Conservation (phyloP, 2,888 invertebrate genomes). For the Panzeria rudis region DNA sequence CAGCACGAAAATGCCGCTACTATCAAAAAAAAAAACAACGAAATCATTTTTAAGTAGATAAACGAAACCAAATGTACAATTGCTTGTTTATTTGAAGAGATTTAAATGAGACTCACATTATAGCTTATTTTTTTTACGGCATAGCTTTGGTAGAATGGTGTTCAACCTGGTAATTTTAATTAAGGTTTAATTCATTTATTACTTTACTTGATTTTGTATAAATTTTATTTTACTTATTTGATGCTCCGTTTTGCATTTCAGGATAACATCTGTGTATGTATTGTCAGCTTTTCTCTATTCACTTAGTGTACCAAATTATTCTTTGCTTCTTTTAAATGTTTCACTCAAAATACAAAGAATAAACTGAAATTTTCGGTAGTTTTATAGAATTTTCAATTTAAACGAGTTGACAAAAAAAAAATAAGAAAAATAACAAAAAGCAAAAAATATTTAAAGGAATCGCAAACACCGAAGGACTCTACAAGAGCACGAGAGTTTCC, state of each 20-base stretch:
- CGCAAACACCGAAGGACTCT: conserved; percentile 56
- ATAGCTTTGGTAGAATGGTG: conserved; percentile 1
- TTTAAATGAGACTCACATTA: conserved; percentile 41
- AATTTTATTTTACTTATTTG: conserved; percentile 7
- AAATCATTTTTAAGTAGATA: conserved; percentile 9
- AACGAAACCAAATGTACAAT: background rate
- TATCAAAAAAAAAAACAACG: background rate
- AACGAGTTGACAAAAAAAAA: conserved; percentile 69
- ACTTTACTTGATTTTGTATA: background rate
- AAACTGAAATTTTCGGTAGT: conserved; percentile 32
- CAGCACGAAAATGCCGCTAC: conserved; percentile 19
- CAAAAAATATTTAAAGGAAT: conserved; percentile 31
- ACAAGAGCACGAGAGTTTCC: conserved; percentile 63
- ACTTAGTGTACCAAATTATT: conserved; percentile 34
- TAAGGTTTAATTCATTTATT: background rate
- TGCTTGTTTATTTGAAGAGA: background rate
- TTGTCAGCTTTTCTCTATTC: conserved; percentile 24
- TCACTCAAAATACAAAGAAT: conserved; percentile 34
- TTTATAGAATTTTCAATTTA: conserved; percentile 50
- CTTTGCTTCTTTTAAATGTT: conserved; percentile 6
- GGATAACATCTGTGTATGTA: background rate
- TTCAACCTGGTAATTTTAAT: conserved; percentile 31
- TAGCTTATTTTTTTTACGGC: conserved; percentile 1
- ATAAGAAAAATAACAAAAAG: conserved; percentile 38
- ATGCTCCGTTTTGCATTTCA: background rate